Base-by-base conservation (phyloP, 1,140 invertebrate species). In the Carcinoscorpius rotundicauda region DNA sequence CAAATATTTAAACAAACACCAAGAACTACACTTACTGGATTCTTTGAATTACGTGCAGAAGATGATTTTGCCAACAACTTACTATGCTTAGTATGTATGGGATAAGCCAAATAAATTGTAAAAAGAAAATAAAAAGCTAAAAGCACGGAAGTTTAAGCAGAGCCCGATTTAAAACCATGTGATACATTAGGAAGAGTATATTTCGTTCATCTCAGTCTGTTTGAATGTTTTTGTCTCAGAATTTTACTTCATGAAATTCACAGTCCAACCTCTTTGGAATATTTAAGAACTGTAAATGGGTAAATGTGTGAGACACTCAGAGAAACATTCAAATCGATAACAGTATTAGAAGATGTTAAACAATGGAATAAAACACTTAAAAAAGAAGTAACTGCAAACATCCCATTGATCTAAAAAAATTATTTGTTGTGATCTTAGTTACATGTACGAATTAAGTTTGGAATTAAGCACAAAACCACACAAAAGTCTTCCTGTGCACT, bases 211-310 rank as follows among this genome's bases (percentile, higher is more conserved):
- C 49, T 61, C n/a, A 51, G 60, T 8, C 50, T 51, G 49, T 61
- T 61, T 6, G 60, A 61, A 61, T 52, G 60, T 51, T 61, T 51
- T 8, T 61, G 60, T 61, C 52, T 61, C 49, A 49, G 60, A 10
- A 51, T 61, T 6, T 29, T 80, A 61, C 71, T 81, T 61, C 72
- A 81, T 69, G 62, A 82, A 69, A 65, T 81, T 70, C 73, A 62
- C 69, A 78, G 78, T 51, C 74, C 78, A 10, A 76, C 58, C 60
- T 74, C 65, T 61, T 80, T 77, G 73, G 67, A 69, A 67, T 67
- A 72, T 67, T 67, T 81, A 62, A 72, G 69, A 76, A 80, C 75
- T 60, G 72, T 78, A 66, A 66, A 79, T 70, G 75, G 75, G 68
- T 51, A 67, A 70, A 74, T 78, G 76, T 79, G 75, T 77, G 49